phyloP scores from a whole-genome alignment of 2,888 invertebrate genomes.

The Eupsilia transversa region DNA sequence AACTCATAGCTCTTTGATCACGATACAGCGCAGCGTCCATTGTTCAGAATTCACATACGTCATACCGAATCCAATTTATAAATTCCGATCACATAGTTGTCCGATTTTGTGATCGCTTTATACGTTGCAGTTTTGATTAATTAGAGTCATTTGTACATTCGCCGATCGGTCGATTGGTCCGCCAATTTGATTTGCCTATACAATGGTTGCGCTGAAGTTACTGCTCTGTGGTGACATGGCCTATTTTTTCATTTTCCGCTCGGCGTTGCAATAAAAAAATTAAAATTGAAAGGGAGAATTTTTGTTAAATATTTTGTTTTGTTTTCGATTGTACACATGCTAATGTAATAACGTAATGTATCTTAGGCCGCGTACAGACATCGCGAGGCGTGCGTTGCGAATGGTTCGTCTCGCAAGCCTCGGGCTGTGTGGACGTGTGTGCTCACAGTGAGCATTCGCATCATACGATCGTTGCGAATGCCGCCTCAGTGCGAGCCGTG shows the following conservation, averaged over 20 bases:
- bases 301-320: constrained; percentile 50
- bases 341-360: constrained; percentile 67
- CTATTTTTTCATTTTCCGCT: constrained; percentile 43
- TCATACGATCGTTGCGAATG: too few relatives aligned
- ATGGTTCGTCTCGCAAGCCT: too few relatives aligned
- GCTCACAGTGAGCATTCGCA: too few relatives aligned
- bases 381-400: too few relatives aligned
- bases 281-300: constrained; percentile 39
- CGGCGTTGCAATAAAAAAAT: constrained; percentile 32
- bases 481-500: too few relatives aligned
- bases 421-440: too few relatives aligned
- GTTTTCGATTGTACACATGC: constrained; percentile 55
- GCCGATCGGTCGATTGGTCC: constrained; percentile 29
- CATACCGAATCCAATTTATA: constrained; percentile 37
- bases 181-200: constrained; percentile 43
- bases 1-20: constrained; percentile 9
- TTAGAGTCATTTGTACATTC: constrained; percentile 47
- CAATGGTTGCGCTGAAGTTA: constrained; percentile 28
- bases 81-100: constrained; percentile 60
- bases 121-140: constrained; percentile 61
- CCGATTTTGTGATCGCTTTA: constrained; percentile 48
- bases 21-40: constrained; percentile 10
- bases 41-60: constrained; percentile 32
- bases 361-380: too few relatives aligned
- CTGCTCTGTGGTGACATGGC: constrained; percentile 27